Base-by-base conservation (phyloP, 2,113 vertebrate species). In the Crotalus viridis region DNA sequence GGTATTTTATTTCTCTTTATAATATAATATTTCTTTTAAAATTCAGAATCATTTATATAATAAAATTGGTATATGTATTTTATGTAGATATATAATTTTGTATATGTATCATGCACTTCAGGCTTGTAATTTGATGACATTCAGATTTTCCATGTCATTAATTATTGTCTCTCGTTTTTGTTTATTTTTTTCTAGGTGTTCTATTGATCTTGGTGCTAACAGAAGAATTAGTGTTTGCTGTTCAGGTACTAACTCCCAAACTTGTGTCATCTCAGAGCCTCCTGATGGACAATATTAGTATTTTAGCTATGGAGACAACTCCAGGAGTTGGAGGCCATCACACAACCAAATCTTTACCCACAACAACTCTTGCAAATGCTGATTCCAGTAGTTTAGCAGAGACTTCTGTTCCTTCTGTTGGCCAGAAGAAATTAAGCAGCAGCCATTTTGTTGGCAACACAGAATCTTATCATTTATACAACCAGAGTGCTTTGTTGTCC, bases 121-220 rank as follows among this genome's bases (percentile, higher is more conserved):
- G n/a, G 24, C 19, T 33, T 74, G 22, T 8, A 26, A 54, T 54
- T 22, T 46, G 13, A 24, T 74, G 28, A 28, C 43, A 9, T 85
- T 91, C 39, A 28, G 0, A 8, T 91, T 19, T 87, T 33, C 19
- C 57, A 88, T 33, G 1, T 12, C 46, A 6, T 93, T 15, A 15
- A 22, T 87, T 89, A 95, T 51, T 95, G 39, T 19, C 55, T 95
- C 89, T 95, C 64, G 19, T 24, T 52, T 19, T 91, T 94, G n/a
- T 95, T 4, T 95, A 46, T 85, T 94, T 93, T 64, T 54, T 85
- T 92, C 93, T 92, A 99, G 99, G 98, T 98, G 97, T 99, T 97
- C 97, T 99, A 97, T 97, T 98, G 96, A 98, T 98, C 97, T 98
- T 99, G 98, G 98, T 98, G 96, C 98, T 98, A 98, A 98, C 98